Evolutionary conservation across 2,113 vertebrate species (phyloP).

Genomic region (Choloepus hoffmanni): DNA sequence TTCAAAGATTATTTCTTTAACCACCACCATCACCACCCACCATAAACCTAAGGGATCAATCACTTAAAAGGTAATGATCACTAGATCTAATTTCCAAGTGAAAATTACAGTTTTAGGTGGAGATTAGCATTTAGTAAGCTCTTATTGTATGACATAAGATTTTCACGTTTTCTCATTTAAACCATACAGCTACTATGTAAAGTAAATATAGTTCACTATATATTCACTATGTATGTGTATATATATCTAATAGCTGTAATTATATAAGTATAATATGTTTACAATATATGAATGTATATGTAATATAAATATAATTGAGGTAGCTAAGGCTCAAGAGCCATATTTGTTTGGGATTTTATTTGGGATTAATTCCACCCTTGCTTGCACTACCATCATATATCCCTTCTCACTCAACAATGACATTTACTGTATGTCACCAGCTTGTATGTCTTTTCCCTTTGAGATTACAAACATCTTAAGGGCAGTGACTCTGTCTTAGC

Average conservation of each 20-base stretch:
- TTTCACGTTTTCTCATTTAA: background rate
- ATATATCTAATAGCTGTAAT: background rate
- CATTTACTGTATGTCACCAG: background rate
- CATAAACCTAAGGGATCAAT: background rate
- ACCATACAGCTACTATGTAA: background rate
- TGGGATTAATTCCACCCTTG: background rate
- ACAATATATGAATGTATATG: background rate
- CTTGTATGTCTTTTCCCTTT: background rate
- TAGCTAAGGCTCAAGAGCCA: background rate
- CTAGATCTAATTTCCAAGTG: slow-evolving; percentile 3
- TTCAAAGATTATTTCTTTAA: background rate
- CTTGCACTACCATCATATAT: background rate
- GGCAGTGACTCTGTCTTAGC: background rate
- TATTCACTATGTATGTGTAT: background rate
- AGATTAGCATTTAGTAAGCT: background rate
- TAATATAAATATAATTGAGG: background rate
- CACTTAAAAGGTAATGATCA: background rate
- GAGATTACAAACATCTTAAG: background rate
- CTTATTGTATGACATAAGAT: background rate
- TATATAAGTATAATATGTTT: background rate
- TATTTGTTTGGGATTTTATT: background rate
- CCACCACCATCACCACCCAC: background rate
- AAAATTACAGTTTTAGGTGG: background rate
- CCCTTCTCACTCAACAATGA: background rate
- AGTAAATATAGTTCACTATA: background rate